Evolutionary conservation across 2,113 vertebrate genomes (phyloP).

Genomic region (Platycercus adscitus): DNA sequence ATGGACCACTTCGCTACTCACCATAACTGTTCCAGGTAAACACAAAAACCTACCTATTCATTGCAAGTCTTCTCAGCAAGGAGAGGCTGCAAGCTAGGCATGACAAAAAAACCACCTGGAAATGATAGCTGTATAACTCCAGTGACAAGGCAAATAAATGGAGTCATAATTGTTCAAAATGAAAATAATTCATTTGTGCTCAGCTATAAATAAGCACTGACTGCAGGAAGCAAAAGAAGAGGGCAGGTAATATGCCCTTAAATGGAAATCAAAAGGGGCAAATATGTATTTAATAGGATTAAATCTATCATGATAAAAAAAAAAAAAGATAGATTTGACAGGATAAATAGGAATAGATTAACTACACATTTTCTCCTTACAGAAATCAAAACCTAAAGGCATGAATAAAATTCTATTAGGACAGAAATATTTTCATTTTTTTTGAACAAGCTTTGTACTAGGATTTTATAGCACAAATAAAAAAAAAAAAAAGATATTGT

Average conservation of each 20-base stretch:
- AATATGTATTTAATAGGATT: background rate
- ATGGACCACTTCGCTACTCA: background rate
- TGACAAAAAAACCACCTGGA: background rate
- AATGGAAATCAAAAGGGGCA: background rate
- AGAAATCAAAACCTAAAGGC: background rate
- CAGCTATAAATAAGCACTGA: background rate
- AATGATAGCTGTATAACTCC: background rate
- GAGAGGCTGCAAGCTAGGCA: background rate
- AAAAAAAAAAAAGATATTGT: background rate
- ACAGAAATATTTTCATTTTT: background rate
- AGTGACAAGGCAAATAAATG: background rate
- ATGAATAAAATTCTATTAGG: background rate
- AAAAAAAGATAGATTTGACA: background rate
- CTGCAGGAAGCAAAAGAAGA: background rate
- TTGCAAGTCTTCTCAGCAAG: background rate
- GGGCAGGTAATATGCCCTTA: background rate
- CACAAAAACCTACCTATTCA: background rate
- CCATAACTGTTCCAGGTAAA: background rate
- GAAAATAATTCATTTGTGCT: background rate
- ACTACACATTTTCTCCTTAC: background rate
- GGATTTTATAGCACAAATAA: background rate
- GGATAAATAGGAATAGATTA: background rate
- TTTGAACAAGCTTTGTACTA: background rate
- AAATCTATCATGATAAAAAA: background rate
- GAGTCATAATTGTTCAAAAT: background rate